phyloP scores from a whole-genome alignment of 2,888 invertebrate species.

The Drosophila niveifrons region DNA sequence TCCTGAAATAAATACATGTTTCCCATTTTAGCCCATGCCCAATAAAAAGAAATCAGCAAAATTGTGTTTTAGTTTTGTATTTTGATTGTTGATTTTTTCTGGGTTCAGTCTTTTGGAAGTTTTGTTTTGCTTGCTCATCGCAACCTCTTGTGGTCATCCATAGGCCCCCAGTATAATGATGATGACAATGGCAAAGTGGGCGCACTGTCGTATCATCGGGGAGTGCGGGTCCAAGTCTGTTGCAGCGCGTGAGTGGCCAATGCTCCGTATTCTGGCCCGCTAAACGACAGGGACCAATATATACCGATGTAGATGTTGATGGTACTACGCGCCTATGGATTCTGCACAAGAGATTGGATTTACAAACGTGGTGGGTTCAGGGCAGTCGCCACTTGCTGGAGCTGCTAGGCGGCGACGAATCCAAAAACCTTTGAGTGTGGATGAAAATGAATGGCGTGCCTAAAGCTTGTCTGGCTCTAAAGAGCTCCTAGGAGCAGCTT shows the following conservation, averaged over 20 bases:
- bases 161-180: slow-evolving; percentile 51
- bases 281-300: slow-evolving; percentile 35
- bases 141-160: slow-evolving; percentile 56
- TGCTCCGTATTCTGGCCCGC: slow-evolving; percentile 56
- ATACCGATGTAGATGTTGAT: slow-evolving; percentile 29
- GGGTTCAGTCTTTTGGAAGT: slow-evolving; percentile 54
- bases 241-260: slow-evolving; percentile 29
- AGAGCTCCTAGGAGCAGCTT: slow-evolving; percentile 15
- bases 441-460: slow-evolving; percentile 58
- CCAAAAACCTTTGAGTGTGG: slow-evolving; percentile 29
- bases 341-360: slow-evolving; percentile 57
- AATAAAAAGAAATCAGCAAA: neutral
- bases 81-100: slow-evolving; percentile 28
- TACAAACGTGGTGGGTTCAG: slow-evolving; percentile 31
- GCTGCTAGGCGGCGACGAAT: slow-evolving; percentile 57
- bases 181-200: slow-evolving; percentile 19
- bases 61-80: slow-evolving; percentile 15
- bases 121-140: neutral
- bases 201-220: slow-evolving; percentile 26
- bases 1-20: too few species aligned
- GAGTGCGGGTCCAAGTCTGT: slow-evolving; percentile 29
- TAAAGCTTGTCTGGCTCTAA: slow-evolving; percentile 30
- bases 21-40: too few species aligned
- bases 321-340: slow-evolving; percentile 53
- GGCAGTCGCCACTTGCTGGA: slow-evolving; percentile 56